These are phyloP conservation scores for Heterohyrax brucei DNA, from an alignment of 2,797 vertebrate genomes.

Conservation along the genomic window DNA sequence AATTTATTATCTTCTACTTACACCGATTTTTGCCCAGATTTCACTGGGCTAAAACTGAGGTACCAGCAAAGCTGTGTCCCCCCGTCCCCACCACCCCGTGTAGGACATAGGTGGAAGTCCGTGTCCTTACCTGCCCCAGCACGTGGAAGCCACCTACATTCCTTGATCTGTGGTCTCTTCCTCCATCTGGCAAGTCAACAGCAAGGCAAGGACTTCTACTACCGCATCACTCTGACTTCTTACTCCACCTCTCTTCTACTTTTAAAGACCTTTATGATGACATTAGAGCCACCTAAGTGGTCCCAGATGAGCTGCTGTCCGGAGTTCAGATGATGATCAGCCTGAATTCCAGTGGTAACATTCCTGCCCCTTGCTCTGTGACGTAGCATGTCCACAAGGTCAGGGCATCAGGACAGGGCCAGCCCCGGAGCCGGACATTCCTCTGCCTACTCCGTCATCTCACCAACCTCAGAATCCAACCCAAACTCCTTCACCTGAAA, in stretches of 20 bases:
- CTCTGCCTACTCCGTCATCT: neutral
- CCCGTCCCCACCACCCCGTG: neutral
- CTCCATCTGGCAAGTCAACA: neutral
- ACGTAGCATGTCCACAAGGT: neutral
- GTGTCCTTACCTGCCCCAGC: neutral
- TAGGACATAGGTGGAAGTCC: neutral
- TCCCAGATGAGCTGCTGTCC: neutral
- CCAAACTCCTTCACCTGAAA: neutral
- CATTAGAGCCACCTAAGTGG: neutral
- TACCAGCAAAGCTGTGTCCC: neutral
- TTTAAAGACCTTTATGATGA: neutral
- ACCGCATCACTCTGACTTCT: neutral
- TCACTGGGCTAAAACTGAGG: constrained; percentile 17
- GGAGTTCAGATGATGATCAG: neutral
- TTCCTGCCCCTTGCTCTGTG: neutral
- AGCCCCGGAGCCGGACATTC: neutral
- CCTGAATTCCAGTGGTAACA: neutral
- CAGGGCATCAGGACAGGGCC: neutral
- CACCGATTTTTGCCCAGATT: neutral
- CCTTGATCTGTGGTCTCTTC: neutral
- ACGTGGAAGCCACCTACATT: neutral
- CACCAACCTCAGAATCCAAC: neutral
- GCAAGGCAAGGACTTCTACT: neutral
- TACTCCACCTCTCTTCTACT: neutral
- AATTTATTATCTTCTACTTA: neutral